These are phyloP conservation scores for Ceratoteleas bidentatus DNA, from an alignment of 1,140 invertebrate species.

Conservation along the genomic window DNA sequence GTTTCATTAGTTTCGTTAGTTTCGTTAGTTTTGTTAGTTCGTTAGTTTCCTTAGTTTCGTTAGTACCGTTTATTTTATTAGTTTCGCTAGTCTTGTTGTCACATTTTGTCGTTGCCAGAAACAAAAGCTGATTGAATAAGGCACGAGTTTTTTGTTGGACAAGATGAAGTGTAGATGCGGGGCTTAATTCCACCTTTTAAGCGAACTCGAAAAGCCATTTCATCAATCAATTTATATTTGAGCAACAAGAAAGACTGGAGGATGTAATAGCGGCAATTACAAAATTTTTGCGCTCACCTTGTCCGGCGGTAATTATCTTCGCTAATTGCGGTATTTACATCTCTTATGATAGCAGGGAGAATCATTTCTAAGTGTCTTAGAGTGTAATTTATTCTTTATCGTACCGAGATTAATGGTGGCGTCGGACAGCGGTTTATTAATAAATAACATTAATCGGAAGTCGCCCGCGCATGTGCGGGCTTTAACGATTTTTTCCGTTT, in stretches of 20 bases:
- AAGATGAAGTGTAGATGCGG: neutral
- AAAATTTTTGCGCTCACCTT: slow-evolving; percentile 26
- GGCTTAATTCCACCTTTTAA: slow-evolving; percentile 10
- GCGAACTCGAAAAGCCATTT: slow-evolving; percentile 1
- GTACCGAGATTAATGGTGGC: slow-evolving; percentile 20
- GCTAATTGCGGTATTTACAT: slow-evolving; percentile 42
- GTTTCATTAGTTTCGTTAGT: too few species aligned
- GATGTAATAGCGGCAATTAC: slow-evolving; percentile 35
- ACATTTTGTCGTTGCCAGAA: too few species aligned
- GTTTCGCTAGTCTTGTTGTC: too few species aligned
- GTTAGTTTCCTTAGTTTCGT: too few species aligned
- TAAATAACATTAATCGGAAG: slow-evolving; percentile 28
- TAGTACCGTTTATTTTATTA: too few species aligned
- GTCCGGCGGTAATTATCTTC: slow-evolving; percentile 19
- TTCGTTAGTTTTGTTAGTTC: too few species aligned
- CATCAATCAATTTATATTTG: slow-evolving; percentile 42
- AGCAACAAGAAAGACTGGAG: slow-evolving; percentile 30
- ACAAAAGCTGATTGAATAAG: too few species aligned
- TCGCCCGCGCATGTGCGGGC: slow-evolving; percentile 1
- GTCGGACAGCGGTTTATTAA: slow-evolving; percentile 21
- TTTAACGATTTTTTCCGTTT: slow-evolving; percentile 6
- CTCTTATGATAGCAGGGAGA: slow-evolving; percentile 20
- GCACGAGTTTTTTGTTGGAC: too few species aligned
- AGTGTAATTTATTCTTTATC: slow-evolving; percentile 37
- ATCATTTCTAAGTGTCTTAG: slow-evolving; percentile 31